Evolutionary conservation across 2,888 invertebrate genomes (phyloP).

Genomic region (Agrochola lota): DNA sequence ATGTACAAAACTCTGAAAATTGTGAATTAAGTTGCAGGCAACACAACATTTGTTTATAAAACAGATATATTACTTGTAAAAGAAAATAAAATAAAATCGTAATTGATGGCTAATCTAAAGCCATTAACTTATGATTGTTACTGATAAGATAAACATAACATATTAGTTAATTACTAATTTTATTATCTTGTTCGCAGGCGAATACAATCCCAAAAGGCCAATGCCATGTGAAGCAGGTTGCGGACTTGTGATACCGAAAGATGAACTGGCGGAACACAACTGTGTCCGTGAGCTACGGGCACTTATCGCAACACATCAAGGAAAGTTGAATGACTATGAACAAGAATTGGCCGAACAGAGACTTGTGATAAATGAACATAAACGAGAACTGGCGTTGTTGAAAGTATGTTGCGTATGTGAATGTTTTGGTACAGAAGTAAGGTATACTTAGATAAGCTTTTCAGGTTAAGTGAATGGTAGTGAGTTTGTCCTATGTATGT

Average conservation of each 20-base stretch:
- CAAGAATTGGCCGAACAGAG: conserved; percentile 96
- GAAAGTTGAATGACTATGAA: conserved; percentile 96
- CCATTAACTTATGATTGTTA: conserved; percentile 22
- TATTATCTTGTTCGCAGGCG: conserved; percentile 75
- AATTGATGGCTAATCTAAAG: not conserved
- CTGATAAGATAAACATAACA: conserved; percentile 32
- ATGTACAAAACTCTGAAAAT: not conserved
- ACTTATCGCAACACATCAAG: conserved; percentile 96
- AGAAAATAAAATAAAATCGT: not conserved
- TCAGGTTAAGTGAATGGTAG: not conserved
- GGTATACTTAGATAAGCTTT: not conserved
- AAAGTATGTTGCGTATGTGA: conserved; percentile 90
- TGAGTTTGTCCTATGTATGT: not conserved
- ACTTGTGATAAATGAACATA: conserved; percentile 96
- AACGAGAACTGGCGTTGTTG: conserved; percentile 95
- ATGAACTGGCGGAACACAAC: conserved; percentile 98
- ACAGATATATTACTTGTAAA: not conserved
- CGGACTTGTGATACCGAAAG: conserved; percentile 98
- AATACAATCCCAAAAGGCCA: conserved; percentile 97
- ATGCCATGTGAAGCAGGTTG: conserved; percentile 98
- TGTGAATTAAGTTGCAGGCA: not conserved
- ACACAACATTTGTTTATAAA: not conserved
- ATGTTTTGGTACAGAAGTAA: conserved; percentile 2
- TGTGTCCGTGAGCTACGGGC: conserved; percentile 97
- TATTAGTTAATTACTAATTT: conserved; percentile 8